These are phyloP conservation scores for Trichosurus vulpecula DNA, from an alignment of 2,797 vertebrate genomes.

Conservation along the genomic window DNA sequence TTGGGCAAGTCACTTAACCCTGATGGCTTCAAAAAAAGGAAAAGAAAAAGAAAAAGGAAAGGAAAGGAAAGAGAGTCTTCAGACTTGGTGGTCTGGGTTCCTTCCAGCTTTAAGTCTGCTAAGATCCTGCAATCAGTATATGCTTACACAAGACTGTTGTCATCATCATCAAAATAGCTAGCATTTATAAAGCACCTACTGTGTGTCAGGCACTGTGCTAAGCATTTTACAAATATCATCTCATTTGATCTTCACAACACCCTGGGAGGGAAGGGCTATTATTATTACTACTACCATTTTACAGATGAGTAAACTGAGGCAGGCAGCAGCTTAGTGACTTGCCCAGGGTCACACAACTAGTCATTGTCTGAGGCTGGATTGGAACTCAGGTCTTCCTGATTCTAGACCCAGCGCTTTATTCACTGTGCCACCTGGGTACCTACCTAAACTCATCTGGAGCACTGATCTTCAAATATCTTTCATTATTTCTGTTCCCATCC, in stretches of 20 bases:
- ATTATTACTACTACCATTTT: neutral
- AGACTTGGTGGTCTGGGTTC: neutral
- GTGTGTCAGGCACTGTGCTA: neutral
- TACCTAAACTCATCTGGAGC: neutral
- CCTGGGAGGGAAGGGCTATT: neutral
- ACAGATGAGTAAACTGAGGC: neutral
- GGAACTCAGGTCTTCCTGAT: neutral
- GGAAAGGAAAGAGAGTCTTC: neutral
- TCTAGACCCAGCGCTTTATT: neutral
- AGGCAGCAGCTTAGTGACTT: neutral
- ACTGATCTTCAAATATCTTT: neutral
- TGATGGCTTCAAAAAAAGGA: neutral
- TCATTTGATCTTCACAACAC: neutral
- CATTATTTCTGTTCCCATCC: neutral
- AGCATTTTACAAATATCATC: neutral
- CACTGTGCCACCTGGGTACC: neutral
- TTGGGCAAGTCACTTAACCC: neutral
- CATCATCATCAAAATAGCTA: neutral
- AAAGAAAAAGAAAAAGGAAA: too few species aligned
- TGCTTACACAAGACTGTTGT: neutral
- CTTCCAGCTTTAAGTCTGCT: neutral
- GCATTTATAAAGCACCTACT: neutral
- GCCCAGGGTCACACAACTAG: neutral
- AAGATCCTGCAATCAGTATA: neutral
- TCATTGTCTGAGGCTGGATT: neutral